phyloP scores from a whole-genome alignment of 1,140 invertebrate species.

The Psilanteris sp. region DNA sequence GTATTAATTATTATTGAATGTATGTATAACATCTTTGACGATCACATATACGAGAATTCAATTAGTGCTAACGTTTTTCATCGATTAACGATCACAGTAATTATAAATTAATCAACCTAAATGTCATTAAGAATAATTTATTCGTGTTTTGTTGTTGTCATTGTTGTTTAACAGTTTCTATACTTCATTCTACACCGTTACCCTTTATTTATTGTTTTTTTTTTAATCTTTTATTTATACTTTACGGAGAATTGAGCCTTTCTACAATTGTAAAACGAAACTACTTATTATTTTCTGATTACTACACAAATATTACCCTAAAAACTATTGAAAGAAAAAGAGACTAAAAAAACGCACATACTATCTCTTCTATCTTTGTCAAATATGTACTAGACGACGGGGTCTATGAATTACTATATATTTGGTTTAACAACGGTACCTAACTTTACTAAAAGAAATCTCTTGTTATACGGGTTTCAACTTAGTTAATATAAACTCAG shows the following conservation, averaged over 20 bases:
- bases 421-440: constrained; percentile 26
- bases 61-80: too few species aligned
- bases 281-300: constrained; percentile 22
- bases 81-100: too few species aligned
- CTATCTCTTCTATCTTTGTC: constrained; percentile 11
- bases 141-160: too few species aligned
- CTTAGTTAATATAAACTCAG: constrained; percentile 30
- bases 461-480: constrained; percentile 42
- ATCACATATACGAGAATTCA: too few species aligned
- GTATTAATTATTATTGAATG: too few species aligned
- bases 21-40: too few species aligned
- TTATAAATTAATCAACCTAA: too few species aligned
- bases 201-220: too few species aligned
- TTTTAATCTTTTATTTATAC: background rate
- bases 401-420: constrained; percentile 41
- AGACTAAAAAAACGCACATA: constrained; percentile 1
- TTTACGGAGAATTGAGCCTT: too few species aligned
- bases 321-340: constrained; percentile 13
- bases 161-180: too few species aligned
- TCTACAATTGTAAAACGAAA: constrained; percentile 18
- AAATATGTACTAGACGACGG: constrained; percentile 21
- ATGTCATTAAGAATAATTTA: too few species aligned
- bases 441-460: constrained; percentile 46
- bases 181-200: too few species aligned
- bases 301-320: constrained; percentile 18